Conservation (phyloP, 2,113 vertebrate genomes). For the human region DNA sequence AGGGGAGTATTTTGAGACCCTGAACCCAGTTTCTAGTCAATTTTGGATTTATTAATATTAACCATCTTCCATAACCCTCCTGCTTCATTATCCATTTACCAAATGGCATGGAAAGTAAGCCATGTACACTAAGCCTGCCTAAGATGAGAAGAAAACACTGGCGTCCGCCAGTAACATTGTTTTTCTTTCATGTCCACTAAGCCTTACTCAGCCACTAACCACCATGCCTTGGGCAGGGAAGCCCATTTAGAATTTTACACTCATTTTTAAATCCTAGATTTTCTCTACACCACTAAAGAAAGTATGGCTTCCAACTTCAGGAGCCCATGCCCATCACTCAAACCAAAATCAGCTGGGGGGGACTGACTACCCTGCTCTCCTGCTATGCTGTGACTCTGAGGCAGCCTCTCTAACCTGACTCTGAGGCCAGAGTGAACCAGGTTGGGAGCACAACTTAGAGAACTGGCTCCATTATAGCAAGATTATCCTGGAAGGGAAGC, state of each 20-base stretch:
- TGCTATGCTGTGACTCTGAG: neutral
- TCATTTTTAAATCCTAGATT: neutral
- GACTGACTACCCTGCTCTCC: neutral
- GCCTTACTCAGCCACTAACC: neutral
- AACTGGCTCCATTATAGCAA: neutral
- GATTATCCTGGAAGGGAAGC: neutral
- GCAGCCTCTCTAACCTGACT: neutral
- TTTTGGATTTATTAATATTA: neutral
- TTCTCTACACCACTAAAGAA: neutral
- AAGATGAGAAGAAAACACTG: neutral
- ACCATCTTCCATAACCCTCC: neutral
- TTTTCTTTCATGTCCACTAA: neutral
- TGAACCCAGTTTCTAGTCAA: neutral
- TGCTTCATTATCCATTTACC: neutral
- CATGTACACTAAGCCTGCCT: too few species aligned
- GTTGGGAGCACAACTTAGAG: neutral
- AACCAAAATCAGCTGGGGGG: neutral
- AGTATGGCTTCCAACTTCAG: neutral
- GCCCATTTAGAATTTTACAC: neutral
- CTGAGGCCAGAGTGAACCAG: neutral
- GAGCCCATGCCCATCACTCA: neutral
- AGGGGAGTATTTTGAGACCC: neutral
- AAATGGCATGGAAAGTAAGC: neutral
- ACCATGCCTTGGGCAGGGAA: neutral
- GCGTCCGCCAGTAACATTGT: neutral